A percentile compares a stretch with the other conserved stretches of the same genome.
Evolutionary conservation across 2,113 vertebrate species (phyloP).

Genomic region (Paracanthobrama guichenoti): DNA sequence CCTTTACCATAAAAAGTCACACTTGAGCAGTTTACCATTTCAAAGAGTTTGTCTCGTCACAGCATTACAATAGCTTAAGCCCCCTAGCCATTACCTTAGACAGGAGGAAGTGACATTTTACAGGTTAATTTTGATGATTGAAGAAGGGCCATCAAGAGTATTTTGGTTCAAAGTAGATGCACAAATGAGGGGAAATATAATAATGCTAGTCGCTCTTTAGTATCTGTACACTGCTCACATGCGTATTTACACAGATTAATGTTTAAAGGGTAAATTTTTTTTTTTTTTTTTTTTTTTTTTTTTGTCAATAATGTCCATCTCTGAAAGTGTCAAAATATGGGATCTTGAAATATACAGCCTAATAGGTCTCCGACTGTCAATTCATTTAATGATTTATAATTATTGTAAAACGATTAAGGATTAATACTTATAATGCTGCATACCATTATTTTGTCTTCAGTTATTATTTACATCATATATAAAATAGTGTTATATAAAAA

Average conservation of each 20-base stretch:
- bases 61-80: not conserved
- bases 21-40: not conserved
- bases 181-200: not conserved
- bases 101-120: not conserved
- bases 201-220: not conserved
- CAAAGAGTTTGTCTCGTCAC: not conserved
- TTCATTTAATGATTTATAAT: not conserved
- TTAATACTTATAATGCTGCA: not conserved
- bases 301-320: not conserved
- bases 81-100: not conserved
- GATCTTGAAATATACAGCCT: not conserved
- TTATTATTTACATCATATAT: not conserved
- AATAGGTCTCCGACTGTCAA: not conserved
- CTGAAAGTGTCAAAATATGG: not conserved
- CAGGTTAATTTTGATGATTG: not conserved
- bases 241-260: not conserved
- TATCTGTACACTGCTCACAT: not conserved
- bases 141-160: not conserved
- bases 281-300: not conserved
- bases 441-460: not conserved
- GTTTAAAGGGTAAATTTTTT: not conserved
- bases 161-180: not conserved
- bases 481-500: not conserved
- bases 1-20: slow-evolving; percentile 41
- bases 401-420: not conserved